Evolutionary conservation across 2,113 vertebrate genomes (phyloP).

Genomic region (Quiscalus mexicanus): DNA sequence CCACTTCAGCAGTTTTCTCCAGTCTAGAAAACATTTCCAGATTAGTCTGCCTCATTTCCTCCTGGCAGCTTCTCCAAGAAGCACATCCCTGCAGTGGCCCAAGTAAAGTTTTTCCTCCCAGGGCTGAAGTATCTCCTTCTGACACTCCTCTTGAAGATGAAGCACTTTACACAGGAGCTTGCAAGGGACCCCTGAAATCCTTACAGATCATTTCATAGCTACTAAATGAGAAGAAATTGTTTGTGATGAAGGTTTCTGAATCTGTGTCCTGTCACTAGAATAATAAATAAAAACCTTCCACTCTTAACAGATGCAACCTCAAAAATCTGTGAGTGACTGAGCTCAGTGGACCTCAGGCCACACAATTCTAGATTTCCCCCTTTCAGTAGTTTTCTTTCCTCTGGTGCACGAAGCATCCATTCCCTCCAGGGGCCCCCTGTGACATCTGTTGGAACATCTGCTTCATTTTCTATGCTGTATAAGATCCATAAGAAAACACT

Average conservation of each 20-base stretch:
- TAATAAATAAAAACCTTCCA: background rate
- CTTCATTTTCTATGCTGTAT: constrained; percentile 30
- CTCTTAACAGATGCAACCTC: background rate
- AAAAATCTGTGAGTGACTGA: background rate
- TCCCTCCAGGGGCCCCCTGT: constrained; percentile 25
- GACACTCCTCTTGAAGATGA: background rate
- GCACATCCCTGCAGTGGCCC: background rate
- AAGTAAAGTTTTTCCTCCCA: background rate
- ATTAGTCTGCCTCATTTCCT: background rate
- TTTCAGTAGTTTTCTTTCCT: background rate
- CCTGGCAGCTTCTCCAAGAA: background rate
- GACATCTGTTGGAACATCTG: constrained; percentile 75
- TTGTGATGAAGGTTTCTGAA: background rate
- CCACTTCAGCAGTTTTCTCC: background rate
- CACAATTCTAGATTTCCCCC: background rate
- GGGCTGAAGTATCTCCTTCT: background rate
- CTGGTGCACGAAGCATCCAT: constrained; percentile 19
- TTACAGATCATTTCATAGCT: background rate
- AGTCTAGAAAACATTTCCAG: background rate
- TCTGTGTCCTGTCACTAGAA: background rate
- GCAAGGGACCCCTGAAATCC: background rate
- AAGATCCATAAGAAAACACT: constrained; percentile 22
- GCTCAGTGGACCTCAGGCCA: constrained; percentile 9
- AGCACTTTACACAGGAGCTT: background rate
- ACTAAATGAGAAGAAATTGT: background rate